A percentile compares a stretch with the other conserved stretches of the same genome.
These are phyloP conservation scores for Pentalonia nigronervosa DNA, from an alignment of 1,140 invertebrate species.

Conservation along the genomic window DNA sequence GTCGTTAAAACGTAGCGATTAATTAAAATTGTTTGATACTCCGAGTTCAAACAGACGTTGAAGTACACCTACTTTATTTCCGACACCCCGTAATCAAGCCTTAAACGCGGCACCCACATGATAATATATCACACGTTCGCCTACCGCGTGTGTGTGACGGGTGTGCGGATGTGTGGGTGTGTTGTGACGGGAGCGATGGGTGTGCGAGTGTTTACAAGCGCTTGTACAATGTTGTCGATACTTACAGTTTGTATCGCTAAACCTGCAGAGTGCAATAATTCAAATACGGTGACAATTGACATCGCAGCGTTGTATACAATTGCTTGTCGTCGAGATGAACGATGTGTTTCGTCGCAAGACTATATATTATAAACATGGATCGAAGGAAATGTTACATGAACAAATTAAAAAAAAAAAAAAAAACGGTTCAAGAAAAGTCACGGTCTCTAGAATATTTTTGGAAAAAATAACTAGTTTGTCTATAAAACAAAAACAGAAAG, in stretches of 20 bases:
- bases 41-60: not conserved
- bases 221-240: not conserved
- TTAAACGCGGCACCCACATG: not conserved
- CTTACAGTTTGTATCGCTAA: not conserved
- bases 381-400: not conserved
- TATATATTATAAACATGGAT: not conserved
- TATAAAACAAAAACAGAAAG: not conserved
- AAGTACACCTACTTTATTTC: not conserved
- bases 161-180: too few species aligned
- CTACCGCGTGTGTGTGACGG: too few species aligned
- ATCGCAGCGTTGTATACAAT: not conserved
- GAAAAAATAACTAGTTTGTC: not conserved
- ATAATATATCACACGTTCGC: too few species aligned
- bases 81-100: not conserved
- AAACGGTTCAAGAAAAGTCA: not conserved
- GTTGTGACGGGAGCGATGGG: too few species aligned
- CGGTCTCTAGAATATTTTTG: not conserved
- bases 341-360: not conserved
- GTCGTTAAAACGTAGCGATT: not conserved
- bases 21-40: slow-evolving; percentile 9
- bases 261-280: not conserved
- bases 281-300: not conserved
- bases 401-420: not conserved
- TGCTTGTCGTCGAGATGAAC: not conserved
- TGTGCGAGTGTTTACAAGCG: not conserved